Base-by-base conservation (phyloP, 2,113 vertebrate species). In the Riparia riparia region DNA sequence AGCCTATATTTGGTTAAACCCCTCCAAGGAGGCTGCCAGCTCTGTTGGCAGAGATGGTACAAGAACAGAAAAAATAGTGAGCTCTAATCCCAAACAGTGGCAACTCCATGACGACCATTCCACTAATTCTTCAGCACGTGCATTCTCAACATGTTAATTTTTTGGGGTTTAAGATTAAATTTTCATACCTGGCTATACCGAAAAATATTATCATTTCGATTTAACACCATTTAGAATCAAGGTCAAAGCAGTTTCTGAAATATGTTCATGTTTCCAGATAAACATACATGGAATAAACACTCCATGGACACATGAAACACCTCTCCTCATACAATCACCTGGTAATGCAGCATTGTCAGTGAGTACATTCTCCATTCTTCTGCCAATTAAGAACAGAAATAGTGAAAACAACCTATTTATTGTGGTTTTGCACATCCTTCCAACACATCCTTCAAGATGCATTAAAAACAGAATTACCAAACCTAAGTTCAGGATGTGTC, bases 71-170 rank as follows among this genome's bases (percentile, higher is more conserved):
- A 50, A 85, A 94, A 87, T 9, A 84, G 42, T 21, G 64, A 56
- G 42, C 70, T 78, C 74, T 91, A 79, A 97, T 90, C 47, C 77
- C 73, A 79, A 95, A 91, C 89, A 89, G n/a, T 31, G 28, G 79
- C 7, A 8, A 89, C 37, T 94, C 96, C 93, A 94, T 89, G 84
- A 76, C 56, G 82, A 96, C 89, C 82, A 91, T 25, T 84, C n/a
- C 44, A 80, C 42, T 47, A 77, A 86, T 85, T 26, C 78, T 91
- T 71, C 34, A 80, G 74, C 24, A 71, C 53, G 63, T 47, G n/a
- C 66, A 83, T 86, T 96, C 85, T 81, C 61, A 64, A 56, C 32
- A 21, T 10, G 20, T n/a, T 64, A 26, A 78, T 60, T 94, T 87
- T 71, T 29, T 0, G 5, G 64, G 49, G 53, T 79, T 80, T 84